phyloP scores from a whole-genome alignment of 2,888 invertebrate species.

The Vesta saturnalis region DNA sequence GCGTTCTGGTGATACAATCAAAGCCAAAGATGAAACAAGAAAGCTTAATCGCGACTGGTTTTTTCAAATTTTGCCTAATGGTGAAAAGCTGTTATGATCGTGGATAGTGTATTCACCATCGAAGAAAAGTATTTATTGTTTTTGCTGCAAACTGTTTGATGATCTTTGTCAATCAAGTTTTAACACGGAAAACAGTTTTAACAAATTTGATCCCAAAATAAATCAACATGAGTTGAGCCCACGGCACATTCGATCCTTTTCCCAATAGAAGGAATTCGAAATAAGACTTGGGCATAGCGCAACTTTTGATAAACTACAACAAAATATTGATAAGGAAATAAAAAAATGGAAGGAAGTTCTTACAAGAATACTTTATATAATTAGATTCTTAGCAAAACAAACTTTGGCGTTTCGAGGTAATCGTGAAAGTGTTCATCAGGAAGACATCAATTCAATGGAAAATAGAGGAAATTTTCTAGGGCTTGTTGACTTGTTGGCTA shows the following conservation, averaged over 20 bases:
- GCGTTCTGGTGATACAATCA: constrained; percentile 23
- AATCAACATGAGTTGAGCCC: constrained; percentile 24
- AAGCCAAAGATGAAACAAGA: constrained; percentile 4
- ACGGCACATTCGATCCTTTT: constrained; percentile 25
- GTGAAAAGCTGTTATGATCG: constrained; percentile 24
- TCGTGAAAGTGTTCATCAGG: constrained; percentile 25
- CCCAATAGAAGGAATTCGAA: constrained; percentile 26
- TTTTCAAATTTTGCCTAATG: constrained; percentile 23
- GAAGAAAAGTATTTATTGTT: constrained; percentile 23
- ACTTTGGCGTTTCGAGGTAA: constrained; percentile 38
- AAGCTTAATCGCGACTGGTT: constrained; percentile 29
- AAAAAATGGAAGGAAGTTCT: constrained; percentile 36
- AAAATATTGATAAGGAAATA: constrained; percentile 30
- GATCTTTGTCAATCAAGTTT: constrained; percentile 23
- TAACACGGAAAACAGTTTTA: constrained; percentile 20
- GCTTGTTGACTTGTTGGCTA: constrained; percentile 34
- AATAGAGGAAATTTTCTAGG: constrained; percentile 35
- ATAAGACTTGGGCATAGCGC: too few relatives aligned
- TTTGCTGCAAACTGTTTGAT: constrained; percentile 17
- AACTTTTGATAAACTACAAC: constrained; percentile 37
- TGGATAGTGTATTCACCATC: constrained; percentile 26
- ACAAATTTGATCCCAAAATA: constrained; percentile 23
- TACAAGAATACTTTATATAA: constrained; percentile 30
- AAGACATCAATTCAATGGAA: constrained; percentile 25
- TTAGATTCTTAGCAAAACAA: constrained; percentile 35